These are phyloP conservation scores for Ailurus styani DNA, from an alignment of 2,113 vertebrate genomes.

Conservation along the genomic window DNA sequence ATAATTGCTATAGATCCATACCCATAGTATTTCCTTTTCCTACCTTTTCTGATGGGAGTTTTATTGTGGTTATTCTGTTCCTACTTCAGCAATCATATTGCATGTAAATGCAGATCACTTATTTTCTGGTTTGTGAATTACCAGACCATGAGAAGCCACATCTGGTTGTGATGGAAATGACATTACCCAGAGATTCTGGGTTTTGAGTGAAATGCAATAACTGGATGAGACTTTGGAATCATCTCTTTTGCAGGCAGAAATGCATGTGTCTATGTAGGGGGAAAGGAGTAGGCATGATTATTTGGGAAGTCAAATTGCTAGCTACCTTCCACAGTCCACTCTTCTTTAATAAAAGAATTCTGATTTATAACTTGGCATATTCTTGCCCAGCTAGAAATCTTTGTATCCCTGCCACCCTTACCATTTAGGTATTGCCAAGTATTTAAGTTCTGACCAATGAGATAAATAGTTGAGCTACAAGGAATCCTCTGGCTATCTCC, in stretches of 20 bases:
- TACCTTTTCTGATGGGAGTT: not conserved
- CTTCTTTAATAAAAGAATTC: not conserved
- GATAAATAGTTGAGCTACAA: not conserved
- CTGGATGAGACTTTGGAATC: not conserved
- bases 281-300: not conserved
- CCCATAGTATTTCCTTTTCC: not conserved
- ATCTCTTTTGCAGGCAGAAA: not conserved
- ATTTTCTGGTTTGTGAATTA: not conserved
- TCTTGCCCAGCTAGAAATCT: not conserved
- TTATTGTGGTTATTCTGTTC: not conserved
- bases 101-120: not conserved
- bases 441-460: not conserved
- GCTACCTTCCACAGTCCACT: not conserved
- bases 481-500: not conserved
- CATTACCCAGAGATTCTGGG: not conserved
- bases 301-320: not conserved
- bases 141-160: not conserved
- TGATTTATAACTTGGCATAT: not conserved
- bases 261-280: not conserved
- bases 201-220: not conserved
- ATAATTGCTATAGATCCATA: not conserved
- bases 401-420: not conserved
- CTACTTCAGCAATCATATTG: not conserved
- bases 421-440: not conserved
- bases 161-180: not conserved